These are phyloP conservation scores for Limenitis camilla DNA, from an alignment of 2,888 invertebrate genomes.

Conservation along the genomic window DNA sequence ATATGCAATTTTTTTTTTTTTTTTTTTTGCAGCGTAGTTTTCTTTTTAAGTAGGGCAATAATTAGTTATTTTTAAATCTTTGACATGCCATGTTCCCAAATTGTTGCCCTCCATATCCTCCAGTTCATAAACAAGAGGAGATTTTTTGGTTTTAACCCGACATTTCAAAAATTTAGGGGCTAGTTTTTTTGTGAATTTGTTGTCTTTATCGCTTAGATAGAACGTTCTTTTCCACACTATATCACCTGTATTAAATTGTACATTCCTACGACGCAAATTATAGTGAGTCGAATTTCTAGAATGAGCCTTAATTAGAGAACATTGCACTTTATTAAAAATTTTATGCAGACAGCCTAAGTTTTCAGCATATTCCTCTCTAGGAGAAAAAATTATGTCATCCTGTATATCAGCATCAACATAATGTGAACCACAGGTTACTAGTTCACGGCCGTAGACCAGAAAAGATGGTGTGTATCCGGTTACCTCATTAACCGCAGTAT, in stretches of 20 bases:
- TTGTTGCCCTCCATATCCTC: too few species aligned
- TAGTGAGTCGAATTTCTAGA: conserved; percentile 15
- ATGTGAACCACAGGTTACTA: conserved; percentile 16
- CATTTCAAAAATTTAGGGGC: too few species aligned
- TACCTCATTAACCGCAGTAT: conserved; percentile 24
- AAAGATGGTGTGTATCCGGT: conserved; percentile 24
- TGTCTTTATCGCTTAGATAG: conserved; percentile 11
- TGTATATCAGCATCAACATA: conserved; percentile 5
- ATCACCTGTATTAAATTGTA: conserved; percentile 24
- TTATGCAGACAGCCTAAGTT: too few species aligned
- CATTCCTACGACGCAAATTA: conserved; percentile 13
- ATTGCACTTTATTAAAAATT: conserved; percentile 8
- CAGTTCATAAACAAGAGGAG: too few species aligned
- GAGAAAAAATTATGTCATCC: neutral
- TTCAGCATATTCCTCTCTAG: neutral
- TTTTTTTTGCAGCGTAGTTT: too few species aligned
- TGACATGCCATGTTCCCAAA: too few species aligned
- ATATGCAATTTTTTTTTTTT: too few species aligned
- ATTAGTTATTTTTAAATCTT: too few species aligned
- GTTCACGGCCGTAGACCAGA: conserved; percentile 21
- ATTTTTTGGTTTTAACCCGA: too few species aligned
- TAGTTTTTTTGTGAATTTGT: conserved; percentile 12
- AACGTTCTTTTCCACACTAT: conserved; percentile 16
- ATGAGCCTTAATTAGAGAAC: conserved; percentile 13
- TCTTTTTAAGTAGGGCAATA: too few species aligned